Evolutionary conservation across 2,113 vertebrate species (phyloP), one percentile per base, ranked within the genome.

Genomic region (Cettia cetti): DNA sequence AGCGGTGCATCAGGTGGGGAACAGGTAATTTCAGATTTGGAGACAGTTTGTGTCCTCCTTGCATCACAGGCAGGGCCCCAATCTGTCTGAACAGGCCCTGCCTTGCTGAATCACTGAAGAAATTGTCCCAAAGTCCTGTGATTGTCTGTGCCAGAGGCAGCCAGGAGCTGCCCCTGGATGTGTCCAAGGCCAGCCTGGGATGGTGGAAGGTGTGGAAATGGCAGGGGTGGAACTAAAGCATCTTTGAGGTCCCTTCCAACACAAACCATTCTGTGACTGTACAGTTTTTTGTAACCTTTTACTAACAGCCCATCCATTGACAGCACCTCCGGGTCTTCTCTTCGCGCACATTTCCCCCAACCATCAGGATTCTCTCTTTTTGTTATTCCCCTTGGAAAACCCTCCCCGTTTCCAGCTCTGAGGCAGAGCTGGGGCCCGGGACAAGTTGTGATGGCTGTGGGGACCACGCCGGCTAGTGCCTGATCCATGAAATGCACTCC

Each of bases 381-480:
- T 47, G 12, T 27, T 66, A 6, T 7, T 71, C 11, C 22, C 4
- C 19, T 40, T 40, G 5, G 44, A 54, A 82, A 59, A 10, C 0
- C 60, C 22, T 40, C 21, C 26, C 27, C 2, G 1, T 75, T 54
- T 90, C 42, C 15, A 28, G 37, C 7, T 24, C n/a, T 7, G 80
- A 33, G 44, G 21, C 75, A 22, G 57, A 35, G 49, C 45, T 11
- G 33, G 44, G 35, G 39, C 42, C 15, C 33, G 18, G 68, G 64
- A 40, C 2, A 8, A 3, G 39, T 2, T 70, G 70, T 15, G 45
- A n/a, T 66, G 78, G n/a, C 72, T 74, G 59, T 68, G 90, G 28
- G 54, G 57, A 95, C 50, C 74, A 57, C 70, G 75, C 96, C 93
- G 7, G 79, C 96, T 97, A 52, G 75, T 64, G 76, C 60, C 76